Evolutionary conservation across 1,140 invertebrate species (phyloP), one percentile per base, ranked within the genome.

Genomic region (Neelides sp.): DNA sequence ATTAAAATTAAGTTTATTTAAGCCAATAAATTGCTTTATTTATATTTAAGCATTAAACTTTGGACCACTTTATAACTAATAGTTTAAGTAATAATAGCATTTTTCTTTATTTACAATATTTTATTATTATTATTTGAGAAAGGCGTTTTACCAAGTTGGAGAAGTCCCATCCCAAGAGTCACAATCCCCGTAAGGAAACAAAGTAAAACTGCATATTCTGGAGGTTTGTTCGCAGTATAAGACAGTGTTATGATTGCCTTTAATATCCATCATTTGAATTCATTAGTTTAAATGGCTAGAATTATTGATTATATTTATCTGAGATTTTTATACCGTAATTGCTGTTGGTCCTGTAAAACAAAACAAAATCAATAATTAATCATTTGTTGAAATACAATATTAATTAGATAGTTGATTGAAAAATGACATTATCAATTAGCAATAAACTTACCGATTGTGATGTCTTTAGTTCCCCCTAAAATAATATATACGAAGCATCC

Each of bases 401-500:
- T n/a, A n/a, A n/a, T 15, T 19, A 17, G 8, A 5, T 40, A 40
- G 20, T 40, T 40, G 20, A 40, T 17, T 15, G 7, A 40, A 40
- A 40, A 19, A 10, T 40, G 37, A 40, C 15, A 40, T 40, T 40
- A 17, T 40, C 20, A 8, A 10, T 22, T 43, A 23, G 8, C 8
- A 32, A 32, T 7, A 52, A 77, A 2, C 79, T n/a, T 79, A 1
- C 79, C 79, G 40, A 82, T 75, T 3, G 82, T 78, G 34, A 82
- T 75, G 57, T 84, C 80, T 65, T 82, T 83, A 50, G 79, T 78
- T 26, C 79, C 83, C 13, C 83, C 83, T 56, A 86, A 73, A 15
- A 86, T 65, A 27, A 77, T 75, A 64, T 87, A 87, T 0, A 86
- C 72, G 62, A 85, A 85, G 63, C 78, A 81, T 1, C 79, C 82